phyloP scores from a whole-genome alignment of 2,113 vertebrate species.

The Balaenoptera acutorostrata region DNA sequence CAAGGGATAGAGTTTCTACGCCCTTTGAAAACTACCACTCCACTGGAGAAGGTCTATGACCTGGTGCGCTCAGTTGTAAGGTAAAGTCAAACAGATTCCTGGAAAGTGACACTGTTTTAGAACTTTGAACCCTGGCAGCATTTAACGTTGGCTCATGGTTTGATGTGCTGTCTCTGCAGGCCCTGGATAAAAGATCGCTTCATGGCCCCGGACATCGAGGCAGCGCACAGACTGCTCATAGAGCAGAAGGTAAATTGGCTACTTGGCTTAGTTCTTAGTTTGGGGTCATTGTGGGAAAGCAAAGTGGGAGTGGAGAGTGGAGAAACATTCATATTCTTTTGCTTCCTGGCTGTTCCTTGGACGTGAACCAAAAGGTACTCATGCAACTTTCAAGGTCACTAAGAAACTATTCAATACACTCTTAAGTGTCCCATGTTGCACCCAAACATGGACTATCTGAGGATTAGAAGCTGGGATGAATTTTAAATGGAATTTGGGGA shows the following conservation, averaged over 20 bases:
- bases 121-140: background rate
- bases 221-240: constrained; percentile 89
- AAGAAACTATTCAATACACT: background rate
- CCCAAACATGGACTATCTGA: background rate
- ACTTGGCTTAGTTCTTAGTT: background rate
- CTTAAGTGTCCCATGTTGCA: background rate
- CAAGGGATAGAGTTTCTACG: constrained; percentile 99
- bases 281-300: background rate
- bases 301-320: background rate
- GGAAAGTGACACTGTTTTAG: background rate
- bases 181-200: constrained; percentile 99
- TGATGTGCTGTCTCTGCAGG: constrained; percentile 75
- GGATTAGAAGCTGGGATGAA: background rate
- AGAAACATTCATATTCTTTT: background rate
- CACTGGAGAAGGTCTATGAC: constrained; percentile 98
- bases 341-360: background rate
- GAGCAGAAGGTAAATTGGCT: constrained; percentile 90
- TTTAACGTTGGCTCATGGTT: constrained; percentile 67
- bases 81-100: constrained; percentile 83
- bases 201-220: constrained; percentile 97
- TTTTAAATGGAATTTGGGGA: background rate
- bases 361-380: background rate
- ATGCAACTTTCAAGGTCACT: background rate
- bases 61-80: constrained; percentile 96
- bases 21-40: constrained; percentile 94